Percentiles rank a stretch among this genome's conserved stretches.
Evolutionary conservation across 1,140 invertebrate genomes (phyloP).

Genomic region (Oryctes rhinoceros): DNA sequence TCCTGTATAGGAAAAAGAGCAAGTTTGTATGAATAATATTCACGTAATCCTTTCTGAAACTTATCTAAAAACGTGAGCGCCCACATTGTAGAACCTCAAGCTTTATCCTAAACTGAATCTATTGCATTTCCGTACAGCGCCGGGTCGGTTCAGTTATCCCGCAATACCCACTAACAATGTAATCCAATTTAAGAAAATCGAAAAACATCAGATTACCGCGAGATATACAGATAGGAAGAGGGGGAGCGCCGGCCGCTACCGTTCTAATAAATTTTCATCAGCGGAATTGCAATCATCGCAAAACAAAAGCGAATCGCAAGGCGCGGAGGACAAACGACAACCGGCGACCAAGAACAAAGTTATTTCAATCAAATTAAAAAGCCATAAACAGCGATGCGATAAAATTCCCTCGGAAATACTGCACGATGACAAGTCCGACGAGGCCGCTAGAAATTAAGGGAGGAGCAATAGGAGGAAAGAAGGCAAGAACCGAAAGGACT

Average conservation of each 20-base stretch:
- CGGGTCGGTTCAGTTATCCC: neutral
- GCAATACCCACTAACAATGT: constrained; percentile 1
- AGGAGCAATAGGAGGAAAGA: neutral
- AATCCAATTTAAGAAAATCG: constrained; percentile 33
- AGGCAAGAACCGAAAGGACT: neutral
- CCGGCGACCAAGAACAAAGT: constrained; percentile 30
- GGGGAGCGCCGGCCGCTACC: neutral
- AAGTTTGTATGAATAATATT: too few relatives aligned
- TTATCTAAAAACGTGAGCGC: too few relatives aligned
- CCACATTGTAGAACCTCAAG: too few relatives aligned
- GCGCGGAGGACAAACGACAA: neutral
- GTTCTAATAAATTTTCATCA: constrained; percentile 37
- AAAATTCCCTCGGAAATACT: constrained; percentile 25
- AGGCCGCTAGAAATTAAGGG: neutral
- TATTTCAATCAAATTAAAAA: constrained; percentile 38
- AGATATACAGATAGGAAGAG: constrained; percentile 1
- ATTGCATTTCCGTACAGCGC: too few relatives aligned
- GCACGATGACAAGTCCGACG: neutral
- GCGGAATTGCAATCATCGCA: constrained; percentile 33
- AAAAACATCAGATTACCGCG: constrained; percentile 17
- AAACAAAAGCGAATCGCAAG: constrained; percentile 20
- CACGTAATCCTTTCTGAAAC: too few relatives aligned
- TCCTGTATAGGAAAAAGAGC: too few relatives aligned
- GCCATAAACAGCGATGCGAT: constrained; percentile 27
- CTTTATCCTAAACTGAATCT: too few relatives aligned